Percentiles rank a stretch among this genome's conserved stretches.
Conservation (phyloP, 2,113 vertebrate genomes). For the Budorcas taxicolor region DNA sequence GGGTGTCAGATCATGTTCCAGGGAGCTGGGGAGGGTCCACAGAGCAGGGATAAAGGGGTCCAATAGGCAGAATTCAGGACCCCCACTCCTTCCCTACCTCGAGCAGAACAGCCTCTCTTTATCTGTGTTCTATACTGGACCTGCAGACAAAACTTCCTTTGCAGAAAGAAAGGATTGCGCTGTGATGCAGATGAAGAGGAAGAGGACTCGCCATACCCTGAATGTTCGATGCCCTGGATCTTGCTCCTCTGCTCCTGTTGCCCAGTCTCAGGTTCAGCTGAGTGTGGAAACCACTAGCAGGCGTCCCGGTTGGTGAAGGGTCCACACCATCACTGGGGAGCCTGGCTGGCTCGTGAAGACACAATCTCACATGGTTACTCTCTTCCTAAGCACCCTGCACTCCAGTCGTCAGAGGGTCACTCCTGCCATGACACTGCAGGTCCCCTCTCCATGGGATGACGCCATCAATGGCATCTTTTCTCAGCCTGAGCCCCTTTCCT, state of each 20-base stretch:
- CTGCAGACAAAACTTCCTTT: not conserved
- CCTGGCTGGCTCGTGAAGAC: not conserved
- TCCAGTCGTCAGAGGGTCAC: not conserved
- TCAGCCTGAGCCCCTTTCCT: not conserved
- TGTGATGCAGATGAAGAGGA: rapidly evolving
- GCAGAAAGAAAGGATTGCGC: not conserved
- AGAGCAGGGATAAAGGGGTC: not conserved
- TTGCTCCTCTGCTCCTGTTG: not conserved
- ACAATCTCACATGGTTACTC: rapidly evolving
- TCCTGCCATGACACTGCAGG: not conserved
- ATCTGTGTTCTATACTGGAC: not conserved
- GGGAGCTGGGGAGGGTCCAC: not conserved
- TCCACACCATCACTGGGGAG: not conserved
- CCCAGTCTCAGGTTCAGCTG: not conserved
- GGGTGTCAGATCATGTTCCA: not conserved
- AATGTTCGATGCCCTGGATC: not conserved
- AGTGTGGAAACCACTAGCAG: not conserved
- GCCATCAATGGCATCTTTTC: not conserved
- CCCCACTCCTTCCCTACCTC: not conserved
- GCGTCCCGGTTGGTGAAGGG: not conserved
- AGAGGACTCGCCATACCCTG: no score
- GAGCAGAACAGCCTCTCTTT: not conserved
- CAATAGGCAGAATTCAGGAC: not conserved
- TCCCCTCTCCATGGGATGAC: not conserved
- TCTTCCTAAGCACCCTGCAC: not conserved